A percentile compares a stretch with the other conserved stretches of the same genome.
phyloP scores from a whole-genome alignment of 2,113 vertebrate species.

The Ptychochromis oligacanthus region DNA sequence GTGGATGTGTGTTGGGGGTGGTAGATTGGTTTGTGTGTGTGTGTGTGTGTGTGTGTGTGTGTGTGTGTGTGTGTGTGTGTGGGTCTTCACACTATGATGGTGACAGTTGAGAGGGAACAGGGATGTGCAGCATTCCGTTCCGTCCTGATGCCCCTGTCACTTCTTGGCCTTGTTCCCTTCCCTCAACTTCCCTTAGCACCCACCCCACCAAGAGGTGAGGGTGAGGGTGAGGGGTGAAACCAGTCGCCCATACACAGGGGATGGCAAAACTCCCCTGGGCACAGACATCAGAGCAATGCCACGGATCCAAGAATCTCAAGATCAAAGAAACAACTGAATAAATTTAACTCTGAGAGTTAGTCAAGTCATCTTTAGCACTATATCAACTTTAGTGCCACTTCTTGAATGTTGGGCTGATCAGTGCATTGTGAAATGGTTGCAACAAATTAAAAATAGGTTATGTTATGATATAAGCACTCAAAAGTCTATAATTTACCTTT shows the following conservation, averaged over 20 bases:
- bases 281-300: conserved; percentile 49
- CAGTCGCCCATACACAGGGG: conserved; percentile 53
- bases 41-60: conserved; percentile 14
- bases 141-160: conserved; percentile 81
- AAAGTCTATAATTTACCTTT: neutral
- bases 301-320: conserved; percentile 34
- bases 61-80: conserved; percentile 19
- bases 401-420: neutral
- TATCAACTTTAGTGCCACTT: neutral
- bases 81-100: conserved; percentile 40
- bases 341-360: conserved; percentile 28
- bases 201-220: conserved; percentile 33
- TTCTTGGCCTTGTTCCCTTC: conserved; percentile 79
- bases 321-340: conserved; percentile 57
- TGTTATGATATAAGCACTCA: neutral
- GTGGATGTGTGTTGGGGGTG: conserved; percentile 18
- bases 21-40: conserved; percentile 1
- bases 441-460: neutral
- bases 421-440: neutral
- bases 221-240: conserved; percentile 23
- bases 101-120: conserved; percentile 74
- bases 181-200: conserved; percentile 59
- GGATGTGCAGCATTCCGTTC: conserved; percentile 64
- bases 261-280: conserved; percentile 42
- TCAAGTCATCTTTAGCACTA: neutral